These are phyloP conservation scores for Drosophila equinoxialis DNA, from an alignment of 1,140 invertebrate genomes.

Conservation along the genomic window DNA sequence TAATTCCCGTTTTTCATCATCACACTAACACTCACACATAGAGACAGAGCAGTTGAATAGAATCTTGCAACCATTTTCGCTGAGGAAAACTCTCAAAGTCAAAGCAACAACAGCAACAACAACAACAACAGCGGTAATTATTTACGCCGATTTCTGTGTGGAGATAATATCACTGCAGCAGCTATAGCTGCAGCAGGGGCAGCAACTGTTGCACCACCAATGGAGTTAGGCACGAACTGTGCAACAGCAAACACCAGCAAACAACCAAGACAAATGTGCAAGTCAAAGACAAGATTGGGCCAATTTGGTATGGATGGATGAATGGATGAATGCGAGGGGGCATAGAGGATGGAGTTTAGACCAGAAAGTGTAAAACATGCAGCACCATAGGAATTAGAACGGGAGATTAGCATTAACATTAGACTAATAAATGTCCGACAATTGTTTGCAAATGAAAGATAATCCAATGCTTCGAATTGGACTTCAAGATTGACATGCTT, in stretches of 20 bases:
- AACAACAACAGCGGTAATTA: constrained; percentile 50
- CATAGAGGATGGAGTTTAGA: not conserved
- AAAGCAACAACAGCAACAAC: constrained; percentile 33
- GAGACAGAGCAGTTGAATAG: not conserved
- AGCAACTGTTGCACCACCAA: constrained; percentile 27
- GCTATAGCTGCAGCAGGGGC: constrained; percentile 13
- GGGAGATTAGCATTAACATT: not conserved
- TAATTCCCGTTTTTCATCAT: constrained; percentile 55
- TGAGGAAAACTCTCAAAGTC: constrained; percentile 22
- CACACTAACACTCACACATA: not conserved
- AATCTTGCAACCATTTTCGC: constrained; percentile 42
- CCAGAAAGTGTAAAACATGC: not conserved
- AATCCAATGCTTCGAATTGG: not conserved
- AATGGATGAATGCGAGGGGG: not conserved
- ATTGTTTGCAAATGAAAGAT: constrained; percentile 1
- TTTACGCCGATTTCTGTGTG: constrained; percentile 59
- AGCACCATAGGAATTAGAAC: constrained; percentile 3
- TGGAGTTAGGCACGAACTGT: constrained; percentile 38
- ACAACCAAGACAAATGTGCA: constrained; percentile 23
- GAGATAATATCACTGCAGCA: constrained; percentile 38
- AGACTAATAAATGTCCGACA: constrained; percentile 5
- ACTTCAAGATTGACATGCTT: not conserved
- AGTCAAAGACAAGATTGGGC: constrained; percentile 27
- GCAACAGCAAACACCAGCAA: constrained; percentile 7
- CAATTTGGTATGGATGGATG: constrained; percentile 17